These are phyloP conservation scores for Bembecia ichneumoniformis DNA, from an alignment of 2,888 invertebrate genomes.

Conservation along the genomic window DNA sequence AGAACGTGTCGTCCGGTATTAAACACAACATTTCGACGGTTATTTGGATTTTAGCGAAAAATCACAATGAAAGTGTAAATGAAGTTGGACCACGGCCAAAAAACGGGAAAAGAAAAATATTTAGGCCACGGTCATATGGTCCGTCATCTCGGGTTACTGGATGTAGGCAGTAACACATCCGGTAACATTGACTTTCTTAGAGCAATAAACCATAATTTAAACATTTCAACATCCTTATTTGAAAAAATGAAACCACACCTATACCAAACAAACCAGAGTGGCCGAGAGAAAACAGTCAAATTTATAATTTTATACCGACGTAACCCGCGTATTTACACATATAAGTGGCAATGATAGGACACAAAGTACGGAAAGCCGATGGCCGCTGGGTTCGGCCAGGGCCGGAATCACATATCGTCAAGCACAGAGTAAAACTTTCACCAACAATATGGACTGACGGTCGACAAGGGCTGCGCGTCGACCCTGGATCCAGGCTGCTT, in stretches of 20 bases:
- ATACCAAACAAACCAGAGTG: no score
- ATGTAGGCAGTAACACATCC: conserved; percentile 39
- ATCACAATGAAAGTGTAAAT: conserved; percentile 49
- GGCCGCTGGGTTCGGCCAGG: no score
- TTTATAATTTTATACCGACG: no score
- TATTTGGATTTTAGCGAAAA: conserved; percentile 18
- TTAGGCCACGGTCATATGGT: conserved; percentile 60
- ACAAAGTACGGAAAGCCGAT: no score
- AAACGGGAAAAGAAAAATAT: conserved; percentile 47
- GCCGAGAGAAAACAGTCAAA: no score
- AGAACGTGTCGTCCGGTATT: not conserved
- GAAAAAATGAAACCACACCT: conserved; percentile 6
- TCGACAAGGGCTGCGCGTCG: no score
- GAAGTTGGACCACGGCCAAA: conserved; percentile 58
- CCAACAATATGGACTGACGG: no score
- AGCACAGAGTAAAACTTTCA: no score
- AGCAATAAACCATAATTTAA: conserved; percentile 44
- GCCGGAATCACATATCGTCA: no score
- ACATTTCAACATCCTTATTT: conserved; percentile 32
- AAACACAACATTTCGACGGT: not conserved
- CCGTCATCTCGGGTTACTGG: conserved; percentile 55
- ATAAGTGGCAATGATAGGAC: no score
- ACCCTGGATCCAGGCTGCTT: no score
- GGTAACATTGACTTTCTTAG: conserved; percentile 68
- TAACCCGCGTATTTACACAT: no score